phyloP scores from a whole-genome alignment of 2,113 vertebrate species.

The Ictalurus furcatus region DNA sequence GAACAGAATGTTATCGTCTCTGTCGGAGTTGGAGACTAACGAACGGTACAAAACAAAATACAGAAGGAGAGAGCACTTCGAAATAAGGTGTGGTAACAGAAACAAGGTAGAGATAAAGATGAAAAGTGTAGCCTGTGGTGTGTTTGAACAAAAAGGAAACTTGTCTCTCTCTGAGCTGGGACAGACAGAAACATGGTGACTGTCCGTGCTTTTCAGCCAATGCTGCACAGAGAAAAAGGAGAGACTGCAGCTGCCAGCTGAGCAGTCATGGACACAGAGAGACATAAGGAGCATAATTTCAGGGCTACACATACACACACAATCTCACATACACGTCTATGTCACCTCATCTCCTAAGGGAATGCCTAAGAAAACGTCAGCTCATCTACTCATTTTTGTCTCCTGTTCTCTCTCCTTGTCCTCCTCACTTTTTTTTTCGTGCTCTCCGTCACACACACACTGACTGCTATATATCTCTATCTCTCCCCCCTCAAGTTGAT shows the following conservation, averaged over 20 bases:
- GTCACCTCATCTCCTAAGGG: constrained; percentile 16
- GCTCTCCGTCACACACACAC: background rate
- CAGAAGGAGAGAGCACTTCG: background rate
- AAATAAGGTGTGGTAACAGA: constrained; percentile 29
- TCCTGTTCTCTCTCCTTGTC: background rate
- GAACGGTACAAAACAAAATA: constrained; percentile 20
- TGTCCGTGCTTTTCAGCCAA: constrained; percentile 19
- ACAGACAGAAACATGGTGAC: constrained; percentile 33
- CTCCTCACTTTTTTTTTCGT: background rate
- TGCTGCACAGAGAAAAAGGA: background rate
- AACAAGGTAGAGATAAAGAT: constrained; percentile 53
- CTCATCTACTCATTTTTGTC: constrained; percentile 17
- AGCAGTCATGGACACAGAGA: background rate
- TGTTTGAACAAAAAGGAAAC: constrained; percentile 27
- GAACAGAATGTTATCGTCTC: constrained; percentile 83
- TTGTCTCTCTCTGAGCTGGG: background rate
- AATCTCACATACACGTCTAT: background rate
- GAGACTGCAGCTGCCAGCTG: constrained; percentile 61
- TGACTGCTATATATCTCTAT: background rate
- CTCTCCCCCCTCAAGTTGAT: constrained; percentile 19
- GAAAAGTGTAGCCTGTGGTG: constrained; percentile 23
- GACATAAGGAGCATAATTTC: constrained; percentile 15
- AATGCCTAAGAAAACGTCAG: background rate
- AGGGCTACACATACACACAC: background rate
- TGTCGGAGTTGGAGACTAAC: constrained; percentile 50